Conservation (phyloP, 2,113 vertebrate genomes). For the Tachysurus vachellii region DNA sequence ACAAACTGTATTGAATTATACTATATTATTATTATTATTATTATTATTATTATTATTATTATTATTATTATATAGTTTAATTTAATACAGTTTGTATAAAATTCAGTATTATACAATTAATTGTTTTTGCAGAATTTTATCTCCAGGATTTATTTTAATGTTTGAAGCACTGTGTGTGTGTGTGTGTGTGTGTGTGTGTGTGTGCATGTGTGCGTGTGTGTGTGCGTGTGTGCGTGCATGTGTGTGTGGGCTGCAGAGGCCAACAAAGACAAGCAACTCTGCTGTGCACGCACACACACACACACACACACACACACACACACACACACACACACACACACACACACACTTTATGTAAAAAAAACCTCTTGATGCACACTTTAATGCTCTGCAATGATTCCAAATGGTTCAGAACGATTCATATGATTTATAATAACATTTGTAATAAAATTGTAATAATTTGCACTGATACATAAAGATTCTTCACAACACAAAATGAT, state of each 20-base stretch:
- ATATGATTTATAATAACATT: background rate
- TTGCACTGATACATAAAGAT: background rate
- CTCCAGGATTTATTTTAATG: background rate
- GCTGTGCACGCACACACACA: background rate
- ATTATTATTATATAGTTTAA: too few relatives aligned
- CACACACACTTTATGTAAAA: background rate
- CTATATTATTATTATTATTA: too few relatives aligned
- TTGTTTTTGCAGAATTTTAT: background rate
- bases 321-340: background rate
- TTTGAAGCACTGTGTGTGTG: background rate
- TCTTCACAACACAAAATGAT: background rate
- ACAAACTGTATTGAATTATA: too few relatives aligned
- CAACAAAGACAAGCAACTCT: background rate
- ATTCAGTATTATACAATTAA: background rate
- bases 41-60: too few relatives aligned
- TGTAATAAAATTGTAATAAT: background rate
- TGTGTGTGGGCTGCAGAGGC: background rate
- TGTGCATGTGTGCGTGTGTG: background rate
- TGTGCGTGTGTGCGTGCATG: background rate
- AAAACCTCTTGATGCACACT: background rate
- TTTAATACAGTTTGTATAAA: background rate
- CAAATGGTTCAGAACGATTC: background rate
- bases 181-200: background rate
- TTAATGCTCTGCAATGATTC: background rate
- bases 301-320: slow-evolving; percentile 16